Evolutionary conservation across 2,113 vertebrate genomes (phyloP).

Genomic region (Strigops habroptila): DNA sequence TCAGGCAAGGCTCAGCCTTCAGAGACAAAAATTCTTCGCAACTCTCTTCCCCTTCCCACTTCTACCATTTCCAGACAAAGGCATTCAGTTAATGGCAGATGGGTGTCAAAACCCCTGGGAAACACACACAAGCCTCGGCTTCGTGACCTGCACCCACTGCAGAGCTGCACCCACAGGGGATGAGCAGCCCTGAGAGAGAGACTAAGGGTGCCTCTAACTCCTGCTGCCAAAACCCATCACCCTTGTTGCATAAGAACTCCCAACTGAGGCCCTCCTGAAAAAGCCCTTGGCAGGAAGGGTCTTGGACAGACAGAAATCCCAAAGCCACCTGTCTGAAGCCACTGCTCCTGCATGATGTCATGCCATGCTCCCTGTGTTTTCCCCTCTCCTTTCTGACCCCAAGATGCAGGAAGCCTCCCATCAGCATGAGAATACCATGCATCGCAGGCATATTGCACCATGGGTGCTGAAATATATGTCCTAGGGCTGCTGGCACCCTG

Average conservation of each 20-base stretch:
- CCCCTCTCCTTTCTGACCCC: neutral
- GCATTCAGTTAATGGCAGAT: neutral
- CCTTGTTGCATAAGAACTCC: neutral
- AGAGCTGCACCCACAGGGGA: neutral
- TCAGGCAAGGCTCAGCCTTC: neutral
- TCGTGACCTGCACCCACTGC: neutral
- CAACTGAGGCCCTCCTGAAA: neutral
- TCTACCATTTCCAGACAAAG: neutral
- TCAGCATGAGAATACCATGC: neutral
- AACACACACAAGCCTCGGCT: neutral
- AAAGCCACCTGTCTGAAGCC: neutral
- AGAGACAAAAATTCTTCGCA: neutral
- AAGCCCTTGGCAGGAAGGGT: neutral
- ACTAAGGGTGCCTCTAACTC: neutral
- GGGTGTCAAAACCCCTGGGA: neutral
- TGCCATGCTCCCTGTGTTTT: neutral
- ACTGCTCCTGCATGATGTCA: neutral
- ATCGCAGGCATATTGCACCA: neutral
- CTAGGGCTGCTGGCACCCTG: neutral
- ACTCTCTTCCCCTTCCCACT: neutral
- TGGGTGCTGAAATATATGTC: neutral
- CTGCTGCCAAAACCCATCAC: fast-evolving
- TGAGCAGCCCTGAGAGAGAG: neutral
- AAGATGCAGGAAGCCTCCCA: neutral
- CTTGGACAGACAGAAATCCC: neutral